Base-by-base conservation (phyloP, 2,888 invertebrate genomes). In the Lasioglossum marginatum region DNA sequence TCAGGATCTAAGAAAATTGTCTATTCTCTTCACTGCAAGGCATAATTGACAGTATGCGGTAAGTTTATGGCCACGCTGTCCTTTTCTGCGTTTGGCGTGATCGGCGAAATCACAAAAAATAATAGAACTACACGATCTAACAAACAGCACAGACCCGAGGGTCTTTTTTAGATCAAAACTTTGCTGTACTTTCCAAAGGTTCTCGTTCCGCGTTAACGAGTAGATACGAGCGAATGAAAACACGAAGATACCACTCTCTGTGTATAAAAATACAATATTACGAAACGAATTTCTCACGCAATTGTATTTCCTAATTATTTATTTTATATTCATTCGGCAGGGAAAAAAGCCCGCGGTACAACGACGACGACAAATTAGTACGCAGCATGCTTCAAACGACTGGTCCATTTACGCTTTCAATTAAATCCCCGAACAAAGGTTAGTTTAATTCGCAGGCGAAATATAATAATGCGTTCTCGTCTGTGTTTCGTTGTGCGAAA, bases 281-380 rank as follows among this genome's bases (percentile, higher is more conserved):
- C 8, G 66, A 19, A 63, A 66, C 19, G 16, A 8, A 31, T 34
- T 16, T 19, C 31, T 8, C 66, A 31, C 31, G 34, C 34, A 66
- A 66, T 34, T 66, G 66, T 66, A 19, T 66, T 34, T 34, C 8
- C 19, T 66, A 66, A 66, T 66, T 66, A 66, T 34, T 66, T 66
- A 66, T 34, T 19, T 31, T 16, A 34, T 66, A 66, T 6, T 34
- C 31, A 6, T 19, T 19, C 31, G 6, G 16, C 66, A 34, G 16
- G 31, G 31, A 1, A 31, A 63, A 34, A 34, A 31, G 0, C 19
- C 16, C 31, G 31, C 31, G 0, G 14, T 27, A 8, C 60, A 19
- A 19, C 31, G 31, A 14, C 19, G 31, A 2, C 63, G 6, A 2
- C 27, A 63, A 27, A 34, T 66, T 31, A 34, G 19, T 8, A 6